Evolutionary conservation across 92 coral and sea anemone genomes (phyloP).

Genomic region (Porites rus): DNA sequence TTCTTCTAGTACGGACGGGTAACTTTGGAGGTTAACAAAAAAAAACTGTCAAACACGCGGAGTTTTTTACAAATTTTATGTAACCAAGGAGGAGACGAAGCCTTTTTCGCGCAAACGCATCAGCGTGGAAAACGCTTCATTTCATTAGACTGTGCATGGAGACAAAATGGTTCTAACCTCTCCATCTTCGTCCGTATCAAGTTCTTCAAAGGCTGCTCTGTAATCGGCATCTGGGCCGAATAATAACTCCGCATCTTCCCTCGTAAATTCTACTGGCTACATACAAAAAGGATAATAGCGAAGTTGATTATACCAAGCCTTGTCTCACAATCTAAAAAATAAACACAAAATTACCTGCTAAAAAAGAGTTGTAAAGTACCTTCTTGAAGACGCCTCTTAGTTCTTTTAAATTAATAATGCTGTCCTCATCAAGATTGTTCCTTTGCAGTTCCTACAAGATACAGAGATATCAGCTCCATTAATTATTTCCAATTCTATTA

Average conservation of each 20-base stretch:
- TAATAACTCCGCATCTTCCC: conserved; percentile 85
- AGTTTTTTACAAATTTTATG: too few relatives aligned
- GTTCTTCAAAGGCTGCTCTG: conserved; percentile 93
- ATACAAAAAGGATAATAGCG: not conserved
- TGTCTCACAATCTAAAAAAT: too few relatives aligned
- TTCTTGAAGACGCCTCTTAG: conserved; percentile 89
- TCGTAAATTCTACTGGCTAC: conserved; percentile 86
- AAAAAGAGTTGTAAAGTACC: conserved; percentile 56
- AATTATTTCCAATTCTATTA: too few relatives aligned
- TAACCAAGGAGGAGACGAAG: not conserved
- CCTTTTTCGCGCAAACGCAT: too few relatives aligned
- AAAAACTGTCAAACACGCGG: too few relatives aligned
- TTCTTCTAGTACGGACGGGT: too few relatives aligned
- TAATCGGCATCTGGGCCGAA: conserved; percentile 91
- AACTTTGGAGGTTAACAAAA: too few relatives aligned
- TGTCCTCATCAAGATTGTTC: conserved; percentile 97
- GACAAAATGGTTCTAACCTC: conserved; percentile 64
- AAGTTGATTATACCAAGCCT: too few relatives aligned
- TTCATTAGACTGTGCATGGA: not conserved
- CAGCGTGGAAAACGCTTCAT: too few relatives aligned
- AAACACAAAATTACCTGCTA: too few relatives aligned
- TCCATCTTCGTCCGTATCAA: conserved; percentile 96
- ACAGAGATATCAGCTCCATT: not conserved
- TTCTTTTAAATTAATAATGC: conserved; percentile 91
- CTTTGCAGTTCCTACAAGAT: conserved; percentile 88